A percentile compares a stretch with the other conserved stretches of the same genome.
These are phyloP conservation scores for Cynopterus brachyotis DNA, from an alignment of 2,113 vertebrate genomes.

Conservation along the genomic window DNA sequence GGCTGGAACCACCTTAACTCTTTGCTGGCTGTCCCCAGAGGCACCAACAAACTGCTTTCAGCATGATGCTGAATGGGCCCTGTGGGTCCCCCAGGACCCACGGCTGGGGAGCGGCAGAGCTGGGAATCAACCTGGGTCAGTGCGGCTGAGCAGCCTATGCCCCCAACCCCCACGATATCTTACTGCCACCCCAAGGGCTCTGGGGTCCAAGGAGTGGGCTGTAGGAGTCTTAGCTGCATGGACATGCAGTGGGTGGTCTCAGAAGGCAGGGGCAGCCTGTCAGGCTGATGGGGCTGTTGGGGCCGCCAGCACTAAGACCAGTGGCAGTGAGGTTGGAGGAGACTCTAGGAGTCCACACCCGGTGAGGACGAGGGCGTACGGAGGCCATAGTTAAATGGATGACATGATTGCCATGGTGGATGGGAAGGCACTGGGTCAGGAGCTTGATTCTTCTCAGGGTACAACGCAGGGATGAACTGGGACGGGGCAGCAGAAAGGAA, in stretches of 20 bases:
- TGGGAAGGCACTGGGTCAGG: not conserved
- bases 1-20: slow-evolving; percentile 1
- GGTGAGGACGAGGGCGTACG: not conserved
- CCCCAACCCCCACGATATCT: not conserved
- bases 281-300: not conserved
- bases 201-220: not conserved
- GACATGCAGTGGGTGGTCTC: not conserved
- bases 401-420: fast-evolving
- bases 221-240: not conserved
- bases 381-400: not conserved
- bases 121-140: no score
- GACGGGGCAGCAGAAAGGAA: not conserved
- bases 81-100: not conserved
- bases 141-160: not conserved
- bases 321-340: not conserved
- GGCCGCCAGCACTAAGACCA: not conserved
- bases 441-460: not conserved
- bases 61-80: not conserved
- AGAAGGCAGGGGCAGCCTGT: fast-evolving
- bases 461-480: not conserved
- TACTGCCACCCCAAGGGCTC: not conserved
- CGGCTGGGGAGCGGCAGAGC: not conserved
- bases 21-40: not conserved
- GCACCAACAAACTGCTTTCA: not conserved
- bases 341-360: not conserved